Base-by-base conservation (phyloP, 2,797 vertebrate species). In the Clarias pachynema region DNA sequence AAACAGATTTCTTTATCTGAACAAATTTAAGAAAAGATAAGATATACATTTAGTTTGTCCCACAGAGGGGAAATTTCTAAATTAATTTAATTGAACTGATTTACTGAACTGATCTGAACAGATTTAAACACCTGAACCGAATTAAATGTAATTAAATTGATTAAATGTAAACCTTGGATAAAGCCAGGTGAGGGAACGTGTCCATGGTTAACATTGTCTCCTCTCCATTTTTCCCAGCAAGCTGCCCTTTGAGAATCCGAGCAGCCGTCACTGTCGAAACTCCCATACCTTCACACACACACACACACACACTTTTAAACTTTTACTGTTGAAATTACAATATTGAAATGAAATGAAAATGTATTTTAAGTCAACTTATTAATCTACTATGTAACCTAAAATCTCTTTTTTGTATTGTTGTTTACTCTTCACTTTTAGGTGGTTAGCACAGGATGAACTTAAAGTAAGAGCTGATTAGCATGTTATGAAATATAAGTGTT, bases 171-270 rank as follows among this genome's bases (percentile, higher is more conserved):
- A 96, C 96, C 95, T 96, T 96, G 24, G 96, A 96, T 22, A 96
- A 90, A 2, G 95, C 96, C 66, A 95, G 72, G 86, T 96, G 16
- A 40, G 95, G 94, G 81, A 96, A 96, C 3, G 91, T 95, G 84
- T 96, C 96, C 95, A 96, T 96, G 80, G 92, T 88, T 80, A 96
- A 89, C 63, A 90, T 91, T 9, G 84, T 92, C 82, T 96, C 96
- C 89, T 96, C 96, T 53, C 96, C 96, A 2, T 87, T 89, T 24
- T 86, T n/a, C 14, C 88, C 89, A 0, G 84, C 85, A 80, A 94
- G 4, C 88, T 96, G 96, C 4, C 96, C 96, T 91, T 96, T 96
- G 59, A 95, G 92, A 86, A 96, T 96, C 68, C 95, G 92, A 0
- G 95, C 85, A n/a, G 96, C 96, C 0, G 95, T 96, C 84, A 96